Percentiles rank a stretch among this genome's conserved stretches.
These are phyloP conservation scores for Dendroctonus ponderosae DNA, from an alignment of 1,140 invertebrate species.

Conservation along the genomic window DNA sequence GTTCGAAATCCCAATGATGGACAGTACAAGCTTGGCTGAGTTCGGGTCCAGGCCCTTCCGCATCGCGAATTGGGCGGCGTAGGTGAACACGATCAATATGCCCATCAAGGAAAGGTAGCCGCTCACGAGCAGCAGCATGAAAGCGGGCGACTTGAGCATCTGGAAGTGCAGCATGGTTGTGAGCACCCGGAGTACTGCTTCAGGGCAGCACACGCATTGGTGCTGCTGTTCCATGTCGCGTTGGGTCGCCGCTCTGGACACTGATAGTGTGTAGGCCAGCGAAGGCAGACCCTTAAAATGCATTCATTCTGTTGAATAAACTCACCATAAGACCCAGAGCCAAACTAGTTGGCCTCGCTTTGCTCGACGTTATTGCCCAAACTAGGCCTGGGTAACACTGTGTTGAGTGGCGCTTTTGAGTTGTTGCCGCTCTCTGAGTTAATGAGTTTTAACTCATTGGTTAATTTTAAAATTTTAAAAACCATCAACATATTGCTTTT, in stretches of 20 bases:
- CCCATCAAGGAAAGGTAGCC: slow-evolving; percentile 89
- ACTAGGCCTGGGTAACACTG: too few species aligned
- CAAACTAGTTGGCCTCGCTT: too few species aligned
- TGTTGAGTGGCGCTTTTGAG: too few species aligned
- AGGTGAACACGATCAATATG: slow-evolving; percentile 92
- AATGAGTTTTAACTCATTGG: too few species aligned
- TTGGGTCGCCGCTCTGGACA: slow-evolving; percentile 74
- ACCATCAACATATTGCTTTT: too few species aligned
- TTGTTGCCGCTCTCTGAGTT: too few species aligned
- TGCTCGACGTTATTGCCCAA: too few species aligned
- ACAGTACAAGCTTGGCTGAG: slow-evolving; percentile 69
- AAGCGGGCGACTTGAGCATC: slow-evolving; percentile 81
- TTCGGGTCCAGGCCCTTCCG: slow-evolving; percentile 50
- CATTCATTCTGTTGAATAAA: too few species aligned
- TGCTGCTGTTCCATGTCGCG: slow-evolving; percentile 67
- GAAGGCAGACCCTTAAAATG: slow-evolving; percentile 12
- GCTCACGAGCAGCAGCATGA: slow-evolving; percentile 79
- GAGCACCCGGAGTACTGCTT: slow-evolving; percentile 69
- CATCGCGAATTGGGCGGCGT: slow-evolving; percentile 63
- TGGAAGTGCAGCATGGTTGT: slow-evolving; percentile 81
- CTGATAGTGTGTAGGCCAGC: slow-evolving; percentile 70
- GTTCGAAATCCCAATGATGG: slow-evolving; percentile 85
- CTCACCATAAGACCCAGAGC: too few species aligned
- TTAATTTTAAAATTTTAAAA: too few species aligned
- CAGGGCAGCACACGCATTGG: slow-evolving; percentile 68